Conservation (phyloP, 1,140 invertebrate genomes). For the Sinonovacula constricta region DNA sequence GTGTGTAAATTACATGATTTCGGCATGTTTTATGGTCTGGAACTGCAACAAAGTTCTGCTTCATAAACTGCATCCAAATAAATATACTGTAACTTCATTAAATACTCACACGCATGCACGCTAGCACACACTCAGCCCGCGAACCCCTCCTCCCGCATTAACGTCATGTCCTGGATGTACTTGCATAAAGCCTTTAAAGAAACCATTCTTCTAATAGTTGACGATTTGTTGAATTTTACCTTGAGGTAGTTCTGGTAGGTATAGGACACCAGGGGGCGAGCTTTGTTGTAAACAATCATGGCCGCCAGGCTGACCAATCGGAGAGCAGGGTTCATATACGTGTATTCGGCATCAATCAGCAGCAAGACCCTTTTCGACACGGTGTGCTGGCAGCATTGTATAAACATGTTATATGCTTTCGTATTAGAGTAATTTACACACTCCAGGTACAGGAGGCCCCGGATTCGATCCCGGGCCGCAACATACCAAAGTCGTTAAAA, state of each 20-base stretch:
- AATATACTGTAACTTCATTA: too few species aligned
- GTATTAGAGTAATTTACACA: neutral
- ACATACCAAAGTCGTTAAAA: too few species aligned
- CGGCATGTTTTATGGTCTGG: too few species aligned
- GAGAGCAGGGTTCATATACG: constrained; percentile 99
- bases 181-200: neutral
- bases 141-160: too few species aligned
- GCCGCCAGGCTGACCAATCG: constrained; percentile 93
- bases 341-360: constrained; percentile 99
- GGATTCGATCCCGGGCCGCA: too few species aligned
- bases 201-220: neutral
- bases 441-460: too few species aligned
- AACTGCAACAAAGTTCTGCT: too few species aligned
- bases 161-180: neutral
- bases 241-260: constrained; percentile 99
- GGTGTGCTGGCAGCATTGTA: constrained; percentile 83
- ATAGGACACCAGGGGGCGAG: constrained; percentile 95
- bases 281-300: constrained; percentile 93
- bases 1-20: too few species aligned
- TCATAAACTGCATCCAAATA: too few species aligned
- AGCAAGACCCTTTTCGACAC: constrained; percentile 93
- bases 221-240: too few species aligned
- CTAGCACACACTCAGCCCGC: neutral
- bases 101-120: too few species aligned
- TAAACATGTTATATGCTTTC: neutral